Base-by-base conservation (phyloP, 2,888 invertebrate species). In the Desoria tigrina region DNA sequence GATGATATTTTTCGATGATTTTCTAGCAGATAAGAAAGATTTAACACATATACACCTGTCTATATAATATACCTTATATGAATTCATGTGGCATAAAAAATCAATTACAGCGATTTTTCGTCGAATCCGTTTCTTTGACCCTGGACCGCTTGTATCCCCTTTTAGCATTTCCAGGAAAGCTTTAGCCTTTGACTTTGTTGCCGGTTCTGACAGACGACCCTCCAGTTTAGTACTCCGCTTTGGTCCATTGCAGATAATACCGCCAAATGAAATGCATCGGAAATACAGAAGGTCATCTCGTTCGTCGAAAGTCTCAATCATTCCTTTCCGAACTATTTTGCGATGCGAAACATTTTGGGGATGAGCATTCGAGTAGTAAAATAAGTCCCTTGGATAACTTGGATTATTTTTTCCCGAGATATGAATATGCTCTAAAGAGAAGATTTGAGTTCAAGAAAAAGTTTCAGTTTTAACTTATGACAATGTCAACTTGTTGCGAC, bases 221-320 rank as follows among this genome's bases (percentile, higher is more conserved):
- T n/a, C n/a, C n/a, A n/a, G n/a, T n/a, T n/a, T n/a, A 18, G 11
- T 14, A 26, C 11, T 9, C n/a, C 60, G 58, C n/a, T 67, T 23
- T 14, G 21, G 59, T 1, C 73, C 66, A 55, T 68, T 64, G 42
- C 76, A 76, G 1, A 74, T 32, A 24, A 73, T 42, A 23, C 71
- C 72, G 7, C 75, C 74, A 59, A 67, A 74, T 23, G 60, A 28
- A 18, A 71, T 75, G 11, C 61, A 49, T 27, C 74, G 62, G 59
- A 72, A 75, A 51, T 72, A 69, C 18, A 75, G 45, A 7, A 65
- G 60, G 54, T 75, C 75, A 60, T 73, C 74, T 26, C 75, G 53
- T 11, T 63, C 69, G 37, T 75, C 73, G 67, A 74, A 75, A 42
- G 66, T 65, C 50, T 75, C 75, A 45, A 75, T 71, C 28, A 75